Evolutionary conservation across 2,888 invertebrate species (phyloP), one percentile per base, ranked within the genome.

Genomic region (Cyclophora punctaria): DNA sequence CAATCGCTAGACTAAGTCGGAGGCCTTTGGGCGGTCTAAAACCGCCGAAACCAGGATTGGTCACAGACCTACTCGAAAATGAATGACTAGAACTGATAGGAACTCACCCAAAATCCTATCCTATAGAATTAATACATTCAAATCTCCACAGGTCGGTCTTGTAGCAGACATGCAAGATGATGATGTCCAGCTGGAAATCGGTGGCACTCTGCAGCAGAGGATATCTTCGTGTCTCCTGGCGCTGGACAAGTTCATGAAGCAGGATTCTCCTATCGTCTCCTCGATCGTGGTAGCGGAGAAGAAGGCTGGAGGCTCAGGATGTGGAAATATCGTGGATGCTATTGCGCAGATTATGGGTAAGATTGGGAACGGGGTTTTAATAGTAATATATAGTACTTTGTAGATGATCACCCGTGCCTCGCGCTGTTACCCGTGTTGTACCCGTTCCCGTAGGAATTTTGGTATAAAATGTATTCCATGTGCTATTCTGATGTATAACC

Each of bases 211-310:
- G 3, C 96, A 96, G 54, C 98, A 98, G 75, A 91, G 93, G 60
- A 95, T 98, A 66, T 90, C 92, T 0, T 96, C 95, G 0, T 97
- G 97, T 71, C 84, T 98, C 7, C 84, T 92, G 35, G 90, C 93
- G 1, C 79, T 98, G 35, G 94, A 95, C 68, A 86, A 83, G 42
- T 91, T 98, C 78, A 81, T 99, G 49, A 90, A 90, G 55, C 93
- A 93, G 55, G 92, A 93, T 3, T 78, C 88, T 0, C 82, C 95
- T 0, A 89, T 96, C 20, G 95, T 96, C 0, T 90, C 93, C 0
- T 95, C 95, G 59, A 95, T 96, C 84, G 95, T 98, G 0, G 94
- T 96, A 0, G 97, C 97, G 0, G 95, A 96, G 72, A 96, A 96
- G 83, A 90, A 91, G 59, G 84, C 89, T 0, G 90, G 90, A 0